These are phyloP conservation scores for Pan troglodytes DNA, from an alignment of 2,113 vertebrate species.

Conservation along the genomic window NHGRI_mPanTro3-v2.1_pri NC_072404.2:20434001-20434500, in stretches of 20 bases:
- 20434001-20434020: neutral
- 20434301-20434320: conserved; percentile 56
- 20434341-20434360: conserved; percentile 63
- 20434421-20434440: conserved; percentile 11
- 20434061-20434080: conserved; percentile 94
- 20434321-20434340: neutral
- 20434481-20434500: neutral
- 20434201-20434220: neutral
- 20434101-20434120: conserved; percentile 90
- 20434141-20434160: conserved; percentile 90
- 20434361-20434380: conserved; percentile 69
- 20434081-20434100: conserved; percentile 96
- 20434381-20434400: conserved; percentile 66
- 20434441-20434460: conserved; percentile 10
- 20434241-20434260: neutral
- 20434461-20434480: neutral
- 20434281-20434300: conserved; percentile 45
- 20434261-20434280: neutral
- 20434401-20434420: conserved; percentile 18
- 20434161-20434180: conserved; percentile 92
- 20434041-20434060: conserved; percentile 83
- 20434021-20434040: neutral
- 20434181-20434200: neutral
- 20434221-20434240: neutral
- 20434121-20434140: conserved; percentile 85